Base-by-base conservation (phyloP, 2,797 vertebrate species). In the Halcyon badia region DNA sequence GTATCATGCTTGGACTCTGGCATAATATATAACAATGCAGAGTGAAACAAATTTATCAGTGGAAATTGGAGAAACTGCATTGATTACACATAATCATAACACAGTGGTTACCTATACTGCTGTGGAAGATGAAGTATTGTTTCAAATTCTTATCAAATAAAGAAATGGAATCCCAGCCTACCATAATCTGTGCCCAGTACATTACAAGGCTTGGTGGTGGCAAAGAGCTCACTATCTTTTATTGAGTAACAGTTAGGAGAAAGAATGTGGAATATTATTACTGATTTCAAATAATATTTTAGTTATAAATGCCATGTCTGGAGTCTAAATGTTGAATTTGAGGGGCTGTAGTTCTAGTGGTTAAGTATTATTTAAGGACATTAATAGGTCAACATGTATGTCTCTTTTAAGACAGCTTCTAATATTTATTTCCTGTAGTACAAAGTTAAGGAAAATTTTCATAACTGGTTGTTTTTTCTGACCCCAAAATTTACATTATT, bases 311-410 rank as follows among this genome's bases (percentile, higher is more conserved):
- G 49, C 2, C 22, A 1, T 79, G 5, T 65, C 42, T 73, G 28
- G 9, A 46, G 28, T 48, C 11, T 48, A 61, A 83, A 44, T 26
- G 7, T 70, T 69, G 37, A 41, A 57, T 68, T 35, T 54, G 41
- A 44, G 5, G 4, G 4, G 1, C 16, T 69, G 14, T 41, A 57
- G 9, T 88, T 78, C 8, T 64, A 65, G 14, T 0, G 0, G 15
- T 10, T 42, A 83, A 89, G 6, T 66, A 20, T 41, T 76, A 14
- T 25, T 62, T 54, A 78, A 61, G 10, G 57, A 37, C 2, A 33
- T 17, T 37, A 51, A 82, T 19, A 66, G 18, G 2, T 22, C 16
- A 83, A 42, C 6, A 17, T 11, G 4, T 19, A n/a, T n/a, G 19
- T 41, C 11, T 20, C 16, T 26, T 61, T 39, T 61, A 44, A 56